Evolutionary conservation across 2,888 invertebrate genomes (phyloP), one percentile per base, ranked within the genome.

Genomic region (Plutella xylostella): DNA sequence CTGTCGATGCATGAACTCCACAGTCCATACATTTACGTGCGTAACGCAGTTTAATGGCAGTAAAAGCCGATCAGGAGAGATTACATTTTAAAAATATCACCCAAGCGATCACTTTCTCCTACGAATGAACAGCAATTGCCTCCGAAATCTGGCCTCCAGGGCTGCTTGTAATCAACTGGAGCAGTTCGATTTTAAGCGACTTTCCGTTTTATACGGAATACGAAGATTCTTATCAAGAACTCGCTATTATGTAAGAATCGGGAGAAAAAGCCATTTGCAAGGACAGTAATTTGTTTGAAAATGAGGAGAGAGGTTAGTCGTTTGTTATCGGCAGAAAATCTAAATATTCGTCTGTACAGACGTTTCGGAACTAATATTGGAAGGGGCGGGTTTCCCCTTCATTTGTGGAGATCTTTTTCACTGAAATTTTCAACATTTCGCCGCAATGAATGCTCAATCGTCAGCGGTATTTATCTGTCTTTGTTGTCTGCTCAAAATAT

Each of bases 71-170:
- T 80, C 73, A 79, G 78, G 75, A 80, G 76, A 80, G 72, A 79
- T 82, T 72, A 79, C 80, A 78, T 80, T 80, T 79, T 80, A 80
- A 82, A 78, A 82, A 83, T 77, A 80, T 76, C 72, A 79, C 82
- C 82, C 82, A 51, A 64, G 80, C 65, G 82, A 77, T 79, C 80
- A 79, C 72, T 83, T 79, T 72, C 66, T 63, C 61, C 68, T 68
- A 69, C 72, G 72, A 74, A 70, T 65, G 71, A 73, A 75, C 58
- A 71, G 72, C 74, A 73, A 78, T 80, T 72, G 74, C 65, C 65
- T 71, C 65, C 68, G 76, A 73, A 77, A 77, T 73, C 77, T 74
- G 71, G 70, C 72, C 79, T 79, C 80, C 57, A 68, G 78, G 79
- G 82, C 68, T 68, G 70, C 71, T 65, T 63, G 77, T 72, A 80